phyloP scores from a whole-genome alignment of 2,113 vertebrate genomes.

The Hippocampus guttulatus region DNA sequence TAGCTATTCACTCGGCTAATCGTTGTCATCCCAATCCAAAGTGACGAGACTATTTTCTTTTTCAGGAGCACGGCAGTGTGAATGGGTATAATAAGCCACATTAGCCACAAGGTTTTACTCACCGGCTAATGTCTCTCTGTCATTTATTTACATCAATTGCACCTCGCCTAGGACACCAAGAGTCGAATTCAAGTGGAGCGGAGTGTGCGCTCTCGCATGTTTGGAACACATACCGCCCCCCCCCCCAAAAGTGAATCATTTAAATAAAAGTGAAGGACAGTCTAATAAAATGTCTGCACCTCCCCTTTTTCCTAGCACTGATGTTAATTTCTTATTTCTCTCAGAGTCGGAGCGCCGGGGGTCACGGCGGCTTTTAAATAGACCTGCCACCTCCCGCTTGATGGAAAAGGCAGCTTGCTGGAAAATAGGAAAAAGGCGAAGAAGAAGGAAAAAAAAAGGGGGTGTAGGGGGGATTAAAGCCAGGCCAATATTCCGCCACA shows the following conservation, averaged over 20 bases:
- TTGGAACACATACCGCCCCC: slow-evolving; percentile 43
- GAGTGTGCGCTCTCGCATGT: slow-evolving; percentile 57
- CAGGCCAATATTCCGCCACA: slow-evolving; percentile 91
- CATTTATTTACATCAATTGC: slow-evolving; percentile 99
- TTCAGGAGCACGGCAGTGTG: slow-evolving; percentile 82
- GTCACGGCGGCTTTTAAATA: slow-evolving; percentile 95
- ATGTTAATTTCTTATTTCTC: slow-evolving; percentile 98
- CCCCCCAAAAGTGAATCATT: slow-evolving; percentile 52
- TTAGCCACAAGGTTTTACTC: slow-evolving; percentile 77
- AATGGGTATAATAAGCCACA: slow-evolving; percentile 98
- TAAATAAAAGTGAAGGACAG: slow-evolving; percentile 83
- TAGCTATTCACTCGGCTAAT: slow-evolving; percentile 95
- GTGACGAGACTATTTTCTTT: slow-evolving; percentile 97
- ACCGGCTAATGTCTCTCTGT: slow-evolving; percentile 81
- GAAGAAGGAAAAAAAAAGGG: slow-evolving; percentile 71
- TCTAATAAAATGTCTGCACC: slow-evolving; percentile 87
- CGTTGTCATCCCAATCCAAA: slow-evolving; percentile 89
- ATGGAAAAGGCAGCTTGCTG: slow-evolving; percentile 99
- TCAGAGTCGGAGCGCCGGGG: slow-evolving; percentile 83
- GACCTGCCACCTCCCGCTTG: slow-evolving; percentile 97
- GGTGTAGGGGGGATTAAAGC: slow-evolving; percentile 82
- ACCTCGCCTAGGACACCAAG: slow-evolving; percentile 85
- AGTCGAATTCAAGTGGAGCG: too few species aligned
- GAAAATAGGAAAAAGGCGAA: slow-evolving; percentile 88
- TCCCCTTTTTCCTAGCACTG: slow-evolving; percentile 68